Evolutionary conservation across 2,888 invertebrate genomes (phyloP).

Genomic region (Tethea ocularis): DNA sequence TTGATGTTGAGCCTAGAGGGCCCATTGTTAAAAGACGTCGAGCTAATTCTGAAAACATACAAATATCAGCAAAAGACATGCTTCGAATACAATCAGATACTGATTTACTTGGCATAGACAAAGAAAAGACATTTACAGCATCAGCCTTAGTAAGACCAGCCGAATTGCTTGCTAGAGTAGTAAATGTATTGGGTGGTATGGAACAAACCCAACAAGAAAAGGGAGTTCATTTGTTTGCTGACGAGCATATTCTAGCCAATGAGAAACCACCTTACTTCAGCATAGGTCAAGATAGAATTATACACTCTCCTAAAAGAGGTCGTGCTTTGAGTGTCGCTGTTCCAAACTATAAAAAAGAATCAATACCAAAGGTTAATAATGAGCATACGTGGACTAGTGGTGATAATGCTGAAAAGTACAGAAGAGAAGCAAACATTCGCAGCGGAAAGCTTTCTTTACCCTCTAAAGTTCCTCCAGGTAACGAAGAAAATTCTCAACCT

Average conservation of each 20-base stretch:
- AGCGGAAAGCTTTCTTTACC: conserved; percentile 75
- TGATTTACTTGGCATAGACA: conserved; percentile 90
- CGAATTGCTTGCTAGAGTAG: conserved; percentile 89
- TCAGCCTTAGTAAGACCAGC: conserved; percentile 89
- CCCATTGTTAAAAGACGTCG: conserved; percentile 80
- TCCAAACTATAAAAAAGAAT: conserved; percentile 73
- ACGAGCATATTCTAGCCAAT: conserved; percentile 88
- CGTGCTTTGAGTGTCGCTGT: conserved; percentile 86
- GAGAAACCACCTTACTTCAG: conserved; percentile 85
- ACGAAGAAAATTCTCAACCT: conserved; percentile 42
- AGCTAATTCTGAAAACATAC: conserved; percentile 87
- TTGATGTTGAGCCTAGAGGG: conserved; percentile 80
- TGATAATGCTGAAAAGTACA: conserved; percentile 83
- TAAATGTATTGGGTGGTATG: conserved; percentile 88
- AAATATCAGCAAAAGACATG: conserved; percentile 72
- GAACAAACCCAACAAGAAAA: conserved; percentile 76
- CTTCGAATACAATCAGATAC: conserved; percentile 90
- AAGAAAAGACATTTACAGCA: conserved; percentile 89
- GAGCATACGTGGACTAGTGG: conserved; percentile 89
- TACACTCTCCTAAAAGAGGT: conserved; percentile 72
- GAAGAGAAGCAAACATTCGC: conserved; percentile 76
- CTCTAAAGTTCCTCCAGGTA: conserved; percentile 37
- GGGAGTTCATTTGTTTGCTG: conserved; percentile 88
- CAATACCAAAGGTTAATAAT: conserved; percentile 66
- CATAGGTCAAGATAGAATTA: conserved; percentile 73